Evolutionary conservation across 2,888 invertebrate species (phyloP), one percentile per base, ranked within the genome.

Genomic region (Macaria liturata): DNA sequence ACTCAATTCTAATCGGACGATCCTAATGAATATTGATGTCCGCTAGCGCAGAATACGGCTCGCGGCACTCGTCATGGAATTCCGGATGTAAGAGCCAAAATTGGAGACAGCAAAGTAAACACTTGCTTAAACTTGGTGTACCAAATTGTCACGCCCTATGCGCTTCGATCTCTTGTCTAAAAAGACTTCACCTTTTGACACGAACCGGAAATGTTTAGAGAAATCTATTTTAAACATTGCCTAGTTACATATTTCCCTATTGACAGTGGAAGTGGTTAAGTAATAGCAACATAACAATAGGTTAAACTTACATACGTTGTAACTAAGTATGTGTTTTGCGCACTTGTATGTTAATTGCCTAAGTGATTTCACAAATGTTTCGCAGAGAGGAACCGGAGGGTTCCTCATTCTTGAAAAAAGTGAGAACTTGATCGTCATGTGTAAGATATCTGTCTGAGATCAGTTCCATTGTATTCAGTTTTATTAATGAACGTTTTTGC

Each of bases 1-100:
- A 81, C 80, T 85, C 84, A 77, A 83, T 83, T 59, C 79, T 83
- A 79, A 83, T 83, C 80, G 75, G 76, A 69, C 75, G 71, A 74
- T 74, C 73, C 73, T 81, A 70, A 84, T 86, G 75, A 80, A 86
- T 86, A 86, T 86, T 83, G 69, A 85, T 83, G 70, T 42, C 58
- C 55, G 61, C 68, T 70, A 71, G 74, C 67, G 66, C 68, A 74
- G 69, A 65, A 72, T 75, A 63, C 66, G 63, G 57, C 73, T 72
- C 68, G 70, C 67, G 69, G 66, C 64, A 65, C 66, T 69, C 67
- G 65, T 57, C 73, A 68, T 66, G 73, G 73, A 66, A 78, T 79
- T 71, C 75, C 80, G 81, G 78, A 78, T 78, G 71, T 71, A 60
- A 61, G 65, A 63, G 64, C 56, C 64, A 34, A 59, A 64, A 61